These are phyloP conservation scores for Furcifer pardalis DNA, from an alignment of 2,797 vertebrate species.

Conservation along the genomic window DNA sequence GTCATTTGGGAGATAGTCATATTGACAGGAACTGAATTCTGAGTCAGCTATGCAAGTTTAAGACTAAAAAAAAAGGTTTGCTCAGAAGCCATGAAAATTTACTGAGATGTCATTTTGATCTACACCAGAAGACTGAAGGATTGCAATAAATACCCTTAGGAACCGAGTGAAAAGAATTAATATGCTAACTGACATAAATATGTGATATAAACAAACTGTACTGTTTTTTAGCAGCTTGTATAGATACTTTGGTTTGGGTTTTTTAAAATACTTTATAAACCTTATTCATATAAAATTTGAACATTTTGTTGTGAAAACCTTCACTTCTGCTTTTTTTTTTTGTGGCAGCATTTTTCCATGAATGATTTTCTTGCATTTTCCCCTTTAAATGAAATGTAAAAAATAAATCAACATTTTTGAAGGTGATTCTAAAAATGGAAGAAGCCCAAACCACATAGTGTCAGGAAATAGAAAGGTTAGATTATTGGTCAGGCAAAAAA, in stretches of 20 bases:
- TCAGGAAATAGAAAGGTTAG: too few species aligned
- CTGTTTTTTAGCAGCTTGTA: background rate
- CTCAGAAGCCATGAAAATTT: background rate
- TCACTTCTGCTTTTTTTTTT: background rate
- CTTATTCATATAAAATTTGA: accelerated
- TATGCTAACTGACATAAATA: background rate
- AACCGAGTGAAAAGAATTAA: background rate
- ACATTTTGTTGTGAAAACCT: accelerated
- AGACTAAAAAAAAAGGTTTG: slow-evolving; percentile 16
- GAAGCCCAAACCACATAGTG: too few species aligned
- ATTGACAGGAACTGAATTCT: background rate
- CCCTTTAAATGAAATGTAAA: background rate
- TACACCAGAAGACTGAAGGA: background rate
- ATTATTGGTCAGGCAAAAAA: too few species aligned
- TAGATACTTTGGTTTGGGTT: background rate
- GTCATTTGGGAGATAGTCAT: background rate
- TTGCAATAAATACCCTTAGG: background rate
- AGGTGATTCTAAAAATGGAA: too few species aligned
- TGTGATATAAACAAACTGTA: background rate
- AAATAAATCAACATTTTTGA: too few species aligned
- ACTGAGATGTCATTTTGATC: background rate
- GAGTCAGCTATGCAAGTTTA: background rate
- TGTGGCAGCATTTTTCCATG: too few species aligned
- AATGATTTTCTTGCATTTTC: slow-evolving; percentile 6
- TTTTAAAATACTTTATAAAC: slow-evolving; percentile 2